A percentile compares a stretch with the other conserved stretches of the same genome.
Evolutionary conservation across 1,140 invertebrate genomes (phyloP).

Genomic region (Drosophila asahinai): DNA sequence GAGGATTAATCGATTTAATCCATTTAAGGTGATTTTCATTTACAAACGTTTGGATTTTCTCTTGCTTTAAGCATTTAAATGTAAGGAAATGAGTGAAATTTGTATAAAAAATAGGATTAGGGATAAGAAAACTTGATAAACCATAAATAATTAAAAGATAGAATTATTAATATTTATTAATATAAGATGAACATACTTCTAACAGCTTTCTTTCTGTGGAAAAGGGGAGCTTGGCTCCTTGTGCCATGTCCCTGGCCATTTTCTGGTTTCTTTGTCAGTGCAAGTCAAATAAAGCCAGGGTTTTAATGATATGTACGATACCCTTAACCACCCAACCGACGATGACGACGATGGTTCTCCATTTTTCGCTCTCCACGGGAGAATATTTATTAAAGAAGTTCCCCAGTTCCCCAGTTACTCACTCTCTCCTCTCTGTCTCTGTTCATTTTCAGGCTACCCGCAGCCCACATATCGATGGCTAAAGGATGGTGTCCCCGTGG

Average conservation of each 20-base stretch:
- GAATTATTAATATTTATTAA: too few relatives aligned
- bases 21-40: neutral
- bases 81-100: too few relatives aligned
- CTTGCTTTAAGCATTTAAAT: neutral
- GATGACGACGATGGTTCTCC: too few relatives aligned
- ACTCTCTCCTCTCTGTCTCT: neutral
- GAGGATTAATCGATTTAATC: conserved; percentile 11
- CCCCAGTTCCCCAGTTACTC: neutral
- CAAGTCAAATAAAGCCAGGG: conserved; percentile 23
- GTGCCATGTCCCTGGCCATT: neutral
- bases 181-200: too few relatives aligned
- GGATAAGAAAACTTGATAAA: too few relatives aligned
- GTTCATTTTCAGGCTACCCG: conserved; percentile 89
- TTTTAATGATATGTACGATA: conserved; percentile 22
- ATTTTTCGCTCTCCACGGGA: conserved; percentile 8
- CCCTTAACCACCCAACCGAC: conserved; percentile 3
- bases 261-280: conserved; percentile 13
- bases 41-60: neutral
- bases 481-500: conserved; percentile 92
- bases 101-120: too few relatives aligned
- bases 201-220: too few relatives aligned
- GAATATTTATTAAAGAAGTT: conserved; percentile 26
- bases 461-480: conserved; percentile 95
- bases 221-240: too few relatives aligned
- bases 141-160: neutral